A percentile compares a stretch with the other conserved stretches of the same genome.
Evolutionary conservation across 2,797 vertebrate genomes (phyloP).

Genomic region (Anolis apletophallus): DNA sequence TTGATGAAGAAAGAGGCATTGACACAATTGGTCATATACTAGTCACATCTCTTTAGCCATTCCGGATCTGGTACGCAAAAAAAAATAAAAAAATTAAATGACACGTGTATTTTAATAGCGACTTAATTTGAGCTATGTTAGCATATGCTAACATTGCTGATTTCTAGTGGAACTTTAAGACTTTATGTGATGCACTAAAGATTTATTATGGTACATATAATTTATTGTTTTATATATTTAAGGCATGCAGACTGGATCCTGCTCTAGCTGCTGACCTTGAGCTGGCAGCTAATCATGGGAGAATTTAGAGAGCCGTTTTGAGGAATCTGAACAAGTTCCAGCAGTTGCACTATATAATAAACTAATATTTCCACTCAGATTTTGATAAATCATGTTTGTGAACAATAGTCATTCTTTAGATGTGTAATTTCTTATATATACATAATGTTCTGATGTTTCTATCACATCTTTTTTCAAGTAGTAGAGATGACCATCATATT

Average conservation of each 20-base stretch:
- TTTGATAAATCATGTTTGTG: constrained; percentile 31
- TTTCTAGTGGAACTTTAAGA: neutral
- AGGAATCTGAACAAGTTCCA: constrained; percentile 42
- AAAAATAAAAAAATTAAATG: neutral
- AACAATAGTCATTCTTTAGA: neutral
- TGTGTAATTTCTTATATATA: constrained; percentile 6
- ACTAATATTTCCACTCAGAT: constrained; percentile 24
- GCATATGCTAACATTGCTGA: neutral
- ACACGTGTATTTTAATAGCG: neutral
- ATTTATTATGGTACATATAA: neutral
- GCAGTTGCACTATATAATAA: constrained; percentile 32
- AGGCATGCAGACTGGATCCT: constrained; percentile 79
- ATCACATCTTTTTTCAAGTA: neutral
- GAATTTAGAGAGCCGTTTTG: constrained; percentile 69
- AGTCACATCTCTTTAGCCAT: neutral
- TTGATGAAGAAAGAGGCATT: neutral
- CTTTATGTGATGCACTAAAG: neutral
- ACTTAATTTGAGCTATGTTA: neutral
- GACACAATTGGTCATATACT: neutral
- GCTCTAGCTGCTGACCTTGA: constrained; percentile 75
- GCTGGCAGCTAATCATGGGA: constrained; percentile 74
- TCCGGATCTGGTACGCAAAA: neutral
- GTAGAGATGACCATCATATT: constrained; percentile 28
- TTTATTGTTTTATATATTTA: constrained; percentile 47
- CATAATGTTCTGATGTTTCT: constrained; percentile 4